These are phyloP conservation scores for Dusona sp. DNA, from an alignment of 2,888 invertebrate genomes.

Conservation along the genomic window DNA sequence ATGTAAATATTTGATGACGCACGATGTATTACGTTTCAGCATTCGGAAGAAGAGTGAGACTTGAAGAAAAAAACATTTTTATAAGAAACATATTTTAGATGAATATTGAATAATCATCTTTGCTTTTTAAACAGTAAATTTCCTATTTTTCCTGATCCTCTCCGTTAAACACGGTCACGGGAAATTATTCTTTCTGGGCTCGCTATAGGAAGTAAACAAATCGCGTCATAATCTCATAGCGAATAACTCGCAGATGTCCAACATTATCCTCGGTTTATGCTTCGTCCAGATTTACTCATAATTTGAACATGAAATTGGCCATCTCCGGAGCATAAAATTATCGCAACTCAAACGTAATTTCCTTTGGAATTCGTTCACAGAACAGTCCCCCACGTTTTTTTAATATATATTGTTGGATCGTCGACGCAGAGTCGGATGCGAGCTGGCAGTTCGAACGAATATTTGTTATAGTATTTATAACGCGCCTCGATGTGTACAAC, in stretches of 20 bases:
- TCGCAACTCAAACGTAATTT: conserved; percentile 6
- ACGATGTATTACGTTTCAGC: not conserved
- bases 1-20: conserved; percentile 13
- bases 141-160: not conserved
- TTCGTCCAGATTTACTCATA: not conserved
- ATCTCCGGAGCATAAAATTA: conserved; percentile 7
- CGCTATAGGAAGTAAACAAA: not conserved
- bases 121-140: not conserved
- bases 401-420: conserved; percentile 40
- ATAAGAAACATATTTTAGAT: not conserved
- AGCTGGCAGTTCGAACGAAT: conserved; percentile 43
- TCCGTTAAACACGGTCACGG: not conserved
- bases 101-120: not conserved
- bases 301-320: not conserved
- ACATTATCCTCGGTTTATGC: conserved; percentile 27
- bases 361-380: conserved; percentile 41
- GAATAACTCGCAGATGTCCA: conserved; percentile 55
- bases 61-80: not conserved
- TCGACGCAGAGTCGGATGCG: conserved; percentile 6
- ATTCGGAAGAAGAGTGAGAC: not conserved
- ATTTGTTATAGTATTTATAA: conserved; percentile 52
- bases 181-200: no score
- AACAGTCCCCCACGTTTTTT: conserved; percentile 13
- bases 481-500: conserved; percentile 18
- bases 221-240: conserved; percentile 33